Base-by-base conservation (phyloP, 1,140 invertebrate species). In the Cotesia glomerata region DNA sequence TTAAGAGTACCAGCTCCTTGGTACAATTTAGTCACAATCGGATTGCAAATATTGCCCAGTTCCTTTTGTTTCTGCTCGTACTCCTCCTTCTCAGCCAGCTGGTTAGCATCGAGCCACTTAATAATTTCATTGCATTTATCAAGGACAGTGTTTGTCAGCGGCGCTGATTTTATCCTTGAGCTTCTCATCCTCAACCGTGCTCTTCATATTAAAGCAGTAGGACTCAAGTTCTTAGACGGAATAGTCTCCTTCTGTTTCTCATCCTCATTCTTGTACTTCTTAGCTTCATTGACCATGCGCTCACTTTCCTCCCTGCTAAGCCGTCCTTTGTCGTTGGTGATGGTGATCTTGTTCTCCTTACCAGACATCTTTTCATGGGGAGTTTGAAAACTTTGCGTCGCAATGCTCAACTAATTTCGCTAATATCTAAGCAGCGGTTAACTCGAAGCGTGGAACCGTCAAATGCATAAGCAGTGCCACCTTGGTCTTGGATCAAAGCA, bases 161-260 rank as follows among this genome's bases (percentile, higher is more conserved):
- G 95, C 95, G 9, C 92, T 89, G 78, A 99, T 96, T 87, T 98
- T 97, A 79, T 94, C 95, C 84, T 95, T 96, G 76, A 98, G 91
- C 80, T 95, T 95, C 39, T 98, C 96, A 84, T 95, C 93, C 80
- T 95, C 93, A 82, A 94, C 92, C 14, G 96, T 97, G 64, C 94
- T 94, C 90, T 98, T 98, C 92, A 98, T 97, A 90, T 96, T 97
- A 91, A 98, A 99, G 87, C 95, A 97, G 87, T 98, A 99, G 52
- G 95, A 96, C 84, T 99, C 97, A 1, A 98, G 89, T n/a, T 98
- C 90, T 98, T 97, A 67, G 96, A 92, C 52, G 92, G 84, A 77
- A 98, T 96, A 32, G 93, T 93, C 75, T 93, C 93, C 86, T 94
- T 95, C 83, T 98, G 95, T 78, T 94, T 95, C 75, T 97, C 92